Conservation (phyloP, 2,888 invertebrate genomes). For the Pharmacophagus antenor region DNA sequence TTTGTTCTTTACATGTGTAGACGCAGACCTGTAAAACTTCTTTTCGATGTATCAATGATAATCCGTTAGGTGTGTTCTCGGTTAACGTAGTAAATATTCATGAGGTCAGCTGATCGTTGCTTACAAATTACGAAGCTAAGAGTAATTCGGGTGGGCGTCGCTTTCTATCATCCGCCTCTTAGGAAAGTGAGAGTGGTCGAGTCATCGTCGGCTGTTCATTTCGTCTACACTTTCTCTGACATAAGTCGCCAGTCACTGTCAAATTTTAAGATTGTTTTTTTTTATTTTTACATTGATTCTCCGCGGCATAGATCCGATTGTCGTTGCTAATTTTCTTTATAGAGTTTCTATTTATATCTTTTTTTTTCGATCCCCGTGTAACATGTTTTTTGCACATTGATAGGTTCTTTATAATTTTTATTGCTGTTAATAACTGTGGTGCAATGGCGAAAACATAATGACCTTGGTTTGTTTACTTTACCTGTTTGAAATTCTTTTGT, state of each 20-base stretch:
- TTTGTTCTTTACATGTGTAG: too few relatives aligned
- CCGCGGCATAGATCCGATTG: constrained; percentile 1
- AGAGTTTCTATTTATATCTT: too few relatives aligned
- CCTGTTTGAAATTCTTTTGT: not conserved
- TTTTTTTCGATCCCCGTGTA: not conserved
- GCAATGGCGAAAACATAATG: too few relatives aligned
- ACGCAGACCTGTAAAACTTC: not conserved
- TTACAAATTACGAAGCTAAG: constrained; percentile 27
- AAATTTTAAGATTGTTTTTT: constrained; percentile 13
- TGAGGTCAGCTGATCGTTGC: constrained; percentile 16
- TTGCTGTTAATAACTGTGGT: too few relatives aligned
- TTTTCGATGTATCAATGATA: not conserved
- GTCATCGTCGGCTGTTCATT: constrained; percentile 28
- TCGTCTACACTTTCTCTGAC: constrained; percentile 34
- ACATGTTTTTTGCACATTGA: too few relatives aligned
- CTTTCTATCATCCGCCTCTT: constrained; percentile 38
- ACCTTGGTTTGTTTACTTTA: not conserved
- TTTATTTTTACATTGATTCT: constrained; percentile 12
- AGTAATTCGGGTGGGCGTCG: constrained; percentile 39
- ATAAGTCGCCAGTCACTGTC: constrained; percentile 20
- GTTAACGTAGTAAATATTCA: constrained; percentile 12
- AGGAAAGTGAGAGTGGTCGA: constrained; percentile 45
- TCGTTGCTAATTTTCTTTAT: constrained; percentile 2
- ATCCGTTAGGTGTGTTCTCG: not conserved
- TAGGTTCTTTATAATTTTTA: too few relatives aligned